Conservation (phyloP, 2,113 vertebrate genomes). For the Tupaia tana region DNA sequence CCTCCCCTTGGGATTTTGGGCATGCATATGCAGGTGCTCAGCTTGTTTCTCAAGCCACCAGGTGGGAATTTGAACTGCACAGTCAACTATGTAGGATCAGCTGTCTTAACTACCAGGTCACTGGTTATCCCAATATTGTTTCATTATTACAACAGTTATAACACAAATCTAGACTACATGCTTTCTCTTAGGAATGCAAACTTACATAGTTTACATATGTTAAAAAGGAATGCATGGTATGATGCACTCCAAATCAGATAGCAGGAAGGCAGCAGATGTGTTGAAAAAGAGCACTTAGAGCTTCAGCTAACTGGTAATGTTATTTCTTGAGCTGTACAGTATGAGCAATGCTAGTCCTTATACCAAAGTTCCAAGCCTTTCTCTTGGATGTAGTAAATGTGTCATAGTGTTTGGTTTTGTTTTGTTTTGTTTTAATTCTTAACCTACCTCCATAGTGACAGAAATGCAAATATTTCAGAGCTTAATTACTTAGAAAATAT, state of each 20-base stretch:
- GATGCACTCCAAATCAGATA: neutral
- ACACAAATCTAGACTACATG: neutral
- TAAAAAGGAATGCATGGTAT: neutral
- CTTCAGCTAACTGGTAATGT: neutral
- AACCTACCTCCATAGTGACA: neutral
- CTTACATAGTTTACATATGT: neutral
- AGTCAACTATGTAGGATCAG: too few species aligned
- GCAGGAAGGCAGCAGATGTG: neutral
- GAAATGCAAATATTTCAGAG: conserved; percentile 18
- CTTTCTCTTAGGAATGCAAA: neutral
- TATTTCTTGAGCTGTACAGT: neutral
- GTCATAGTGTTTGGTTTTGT: neutral
- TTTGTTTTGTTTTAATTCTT: neutral
- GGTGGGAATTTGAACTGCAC: too few species aligned
- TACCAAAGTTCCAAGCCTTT: neutral
- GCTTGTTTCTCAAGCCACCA: too few species aligned
- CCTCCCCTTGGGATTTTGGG: too few species aligned
- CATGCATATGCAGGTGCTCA: too few species aligned
- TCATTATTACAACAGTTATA: too few species aligned
- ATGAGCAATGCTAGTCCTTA: neutral
- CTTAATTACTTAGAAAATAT: conserved; percentile 31
- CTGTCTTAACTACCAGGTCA: too few species aligned
- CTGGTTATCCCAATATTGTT: too few species aligned
- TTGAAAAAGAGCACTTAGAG: neutral
- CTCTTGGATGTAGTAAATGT: neutral